Base-by-base conservation (phyloP, 2,113 vertebrate species). In the Lampris megalopsis region DNA sequence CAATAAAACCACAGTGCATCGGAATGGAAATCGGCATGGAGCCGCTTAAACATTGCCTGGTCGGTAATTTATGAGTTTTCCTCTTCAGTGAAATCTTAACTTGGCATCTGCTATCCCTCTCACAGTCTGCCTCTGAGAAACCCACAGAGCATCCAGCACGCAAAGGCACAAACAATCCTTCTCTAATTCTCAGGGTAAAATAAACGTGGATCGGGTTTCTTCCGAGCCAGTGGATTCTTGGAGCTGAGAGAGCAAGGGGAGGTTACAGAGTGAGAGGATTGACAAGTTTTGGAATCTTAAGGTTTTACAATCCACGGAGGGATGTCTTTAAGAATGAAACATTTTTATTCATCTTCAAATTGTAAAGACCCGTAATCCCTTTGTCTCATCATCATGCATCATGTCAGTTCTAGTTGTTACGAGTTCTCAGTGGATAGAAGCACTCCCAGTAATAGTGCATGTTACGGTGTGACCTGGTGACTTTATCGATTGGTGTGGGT, bases 51-150 rank as follows among this genome's bases (percentile, higher is more conserved):
- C 67, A 41, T 72, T 6, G 65, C 82, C 65, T 68, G 68, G 63
- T 66, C 1, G 8, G 43, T 82, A 82, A 86, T 90, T 86, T 87
- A 86, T 80, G 79, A 77, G 64, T 86, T 83, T 85, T 57, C 43
- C 52, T 79, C 11, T 75, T 82, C 82, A 73, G 77, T n/a, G 42
- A 79, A 72, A 83, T 89, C 80, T 77, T 57, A 79, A 67, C 76
- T 89, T 86, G 79, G 79, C 79, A 62, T 63, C 37, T 3, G 3
- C 48, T 1, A 24, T 59, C 0, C 7, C 63, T 80, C 63, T 68
- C 57, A 57, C 62, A 71, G 73, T 71, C 74, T 81, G 68, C 54
- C 24, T 73, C 69, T 4, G 43, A 84, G 63, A 74, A 86, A 82
- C 47, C 78, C 81, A 73, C 73, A 75, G 63, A 80, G 67, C 64